Conservation (phyloP, 2,113 vertebrate species). For the Lutjanus erythropterus region DNA sequence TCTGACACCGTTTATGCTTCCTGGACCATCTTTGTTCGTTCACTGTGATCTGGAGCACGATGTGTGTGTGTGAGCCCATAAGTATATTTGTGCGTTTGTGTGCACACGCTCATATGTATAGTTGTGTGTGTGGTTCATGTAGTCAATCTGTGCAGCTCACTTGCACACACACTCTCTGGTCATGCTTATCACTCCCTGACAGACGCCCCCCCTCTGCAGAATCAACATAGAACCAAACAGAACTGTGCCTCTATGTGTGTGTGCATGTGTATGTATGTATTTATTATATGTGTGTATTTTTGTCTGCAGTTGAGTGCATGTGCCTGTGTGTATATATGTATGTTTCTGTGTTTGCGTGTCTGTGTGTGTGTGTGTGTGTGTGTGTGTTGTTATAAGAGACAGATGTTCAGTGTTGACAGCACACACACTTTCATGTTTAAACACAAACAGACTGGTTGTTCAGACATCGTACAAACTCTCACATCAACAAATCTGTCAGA, state of each 20-base stretch:
- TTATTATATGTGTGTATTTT: not conserved
- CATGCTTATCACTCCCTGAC: constrained; percentile 27
- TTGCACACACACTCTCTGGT: not conserved
- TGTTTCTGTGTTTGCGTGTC: not conserved
- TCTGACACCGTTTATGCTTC: constrained; percentile 35
- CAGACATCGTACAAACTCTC: constrained; percentile 13
- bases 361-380: not conserved
- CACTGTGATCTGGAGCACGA: constrained; percentile 9
- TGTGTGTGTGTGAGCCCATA: not conserved
- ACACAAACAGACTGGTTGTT: constrained; percentile 19
- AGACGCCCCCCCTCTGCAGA: not conserved
- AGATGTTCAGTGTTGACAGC: constrained; percentile 37
- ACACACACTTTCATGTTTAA: not conserved
- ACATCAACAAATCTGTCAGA: constrained; percentile 16
- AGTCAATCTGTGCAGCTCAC: not conserved
- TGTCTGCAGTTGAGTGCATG: not conserved
- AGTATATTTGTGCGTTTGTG: constrained; percentile 14
- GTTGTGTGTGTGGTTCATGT: not conserved
- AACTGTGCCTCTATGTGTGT: not conserved
- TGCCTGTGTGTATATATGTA: not conserved
- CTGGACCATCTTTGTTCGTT: constrained; percentile 26
- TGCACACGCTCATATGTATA: no score
- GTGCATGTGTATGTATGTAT: no score
- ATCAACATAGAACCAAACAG: not conserved
- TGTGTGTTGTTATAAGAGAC: constrained; percentile 21